Conservation (phyloP, 1,140 invertebrate species). For the Drosophila equinoxialis region DNA sequence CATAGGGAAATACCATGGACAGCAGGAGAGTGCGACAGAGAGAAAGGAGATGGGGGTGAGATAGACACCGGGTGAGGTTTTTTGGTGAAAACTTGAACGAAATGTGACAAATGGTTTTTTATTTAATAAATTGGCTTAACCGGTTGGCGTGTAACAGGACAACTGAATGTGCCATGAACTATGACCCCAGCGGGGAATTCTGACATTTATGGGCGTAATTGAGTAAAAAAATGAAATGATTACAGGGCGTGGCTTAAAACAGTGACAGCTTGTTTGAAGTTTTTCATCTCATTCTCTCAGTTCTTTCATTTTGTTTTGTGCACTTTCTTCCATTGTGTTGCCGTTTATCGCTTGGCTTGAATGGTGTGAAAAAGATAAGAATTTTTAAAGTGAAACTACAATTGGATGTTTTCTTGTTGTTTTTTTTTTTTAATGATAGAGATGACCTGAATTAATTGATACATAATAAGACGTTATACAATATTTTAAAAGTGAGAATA, state of each 20-base stretch:
- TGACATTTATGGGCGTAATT: conserved; percentile 67
- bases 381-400: background rate
- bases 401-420: too few relatives aligned
- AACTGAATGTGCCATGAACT: conserved; percentile 19
- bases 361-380: conserved; percentile 20
- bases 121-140: conserved; percentile 80
- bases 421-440: too few relatives aligned
- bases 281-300: conserved; percentile 8
- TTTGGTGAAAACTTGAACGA: conserved; percentile 68
- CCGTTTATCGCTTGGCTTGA: background rate
- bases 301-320: background rate
- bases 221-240: conserved; percentile 62
- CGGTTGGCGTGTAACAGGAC: conserved; percentile 50
- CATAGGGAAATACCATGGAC: background rate
- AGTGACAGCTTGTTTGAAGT: conserved; percentile 33
- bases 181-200: conserved; percentile 9
- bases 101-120: conserved; percentile 79
- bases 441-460: too few relatives aligned
- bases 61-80: background rate
- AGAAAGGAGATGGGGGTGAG: conserved; percentile 1
- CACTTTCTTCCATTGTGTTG: background rate
- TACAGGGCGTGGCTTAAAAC: conserved; percentile 37
- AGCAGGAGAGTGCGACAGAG: background rate
- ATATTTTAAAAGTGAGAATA: too few relatives aligned
- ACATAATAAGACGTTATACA: too few relatives aligned